phyloP scores from a whole-genome alignment of 2,888 invertebrate genomes.

The Tachina fera region DNA sequence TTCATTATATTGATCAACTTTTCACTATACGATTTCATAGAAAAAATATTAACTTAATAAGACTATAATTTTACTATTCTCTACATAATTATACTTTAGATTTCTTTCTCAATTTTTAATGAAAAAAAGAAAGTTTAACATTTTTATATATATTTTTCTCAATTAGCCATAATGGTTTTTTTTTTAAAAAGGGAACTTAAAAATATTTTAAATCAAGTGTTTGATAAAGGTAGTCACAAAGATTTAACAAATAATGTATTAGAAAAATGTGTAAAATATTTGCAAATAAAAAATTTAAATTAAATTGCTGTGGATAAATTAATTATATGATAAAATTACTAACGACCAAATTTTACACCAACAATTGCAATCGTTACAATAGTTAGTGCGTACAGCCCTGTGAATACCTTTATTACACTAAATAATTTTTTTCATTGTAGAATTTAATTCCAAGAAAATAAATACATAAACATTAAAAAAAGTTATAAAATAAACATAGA shows the following conservation, averaged over 20 bases:
- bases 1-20: constrained; percentile 26
- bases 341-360: background rate
- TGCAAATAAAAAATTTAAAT: background rate
- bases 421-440: constrained; percentile 34
- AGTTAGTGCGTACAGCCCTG: background rate
- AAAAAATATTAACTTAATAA: constrained; percentile 60
- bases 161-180: background rate
- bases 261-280: background rate
- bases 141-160: constrained; percentile 14
- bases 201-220: constrained; percentile 49
- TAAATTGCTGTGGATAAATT: background rate
- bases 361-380: background rate
- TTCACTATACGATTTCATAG: constrained; percentile 27
- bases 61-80: constrained; percentile 69
- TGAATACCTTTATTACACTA: background rate
- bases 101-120: constrained; percentile 11
- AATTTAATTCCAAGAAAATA: constrained; percentile 69
- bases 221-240: constrained; percentile 3
- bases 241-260: background rate
- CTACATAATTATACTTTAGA: constrained; percentile 47
- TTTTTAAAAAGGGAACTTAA: constrained; percentile 47
- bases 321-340: background rate
- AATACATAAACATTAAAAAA: constrained; percentile 47
- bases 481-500: constrained; percentile 71
- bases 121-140: constrained; percentile 8